These are phyloP conservation scores for Oegoconia quadripuncta DNA, from an alignment of 2,888 invertebrate genomes.

Conservation along the genomic window DNA sequence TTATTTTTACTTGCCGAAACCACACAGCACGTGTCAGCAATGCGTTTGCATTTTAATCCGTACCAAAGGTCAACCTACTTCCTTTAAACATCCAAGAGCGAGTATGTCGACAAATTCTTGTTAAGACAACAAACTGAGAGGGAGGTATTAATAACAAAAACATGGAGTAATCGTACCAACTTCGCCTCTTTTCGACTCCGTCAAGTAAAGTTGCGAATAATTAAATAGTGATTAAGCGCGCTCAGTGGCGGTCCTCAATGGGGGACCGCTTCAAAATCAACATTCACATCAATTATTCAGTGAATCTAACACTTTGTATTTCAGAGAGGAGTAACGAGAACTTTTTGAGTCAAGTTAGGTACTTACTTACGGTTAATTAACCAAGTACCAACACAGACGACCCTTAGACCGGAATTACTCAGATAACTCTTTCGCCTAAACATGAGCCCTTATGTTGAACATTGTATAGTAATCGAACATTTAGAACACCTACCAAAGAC, in stretches of 20 bases:
- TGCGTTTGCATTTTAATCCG: too few relatives aligned
- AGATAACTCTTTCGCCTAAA: too few relatives aligned
- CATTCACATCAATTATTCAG: constrained; percentile 5
- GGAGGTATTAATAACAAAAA: constrained; percentile 44
- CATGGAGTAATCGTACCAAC: constrained; percentile 47
- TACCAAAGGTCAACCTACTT: not conserved
- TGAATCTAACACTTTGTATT: not conserved
- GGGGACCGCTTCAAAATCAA: constrained; percentile 10
- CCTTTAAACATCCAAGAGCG: not conserved
- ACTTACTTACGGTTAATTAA: not conserved
- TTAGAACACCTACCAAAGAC: too few relatives aligned
- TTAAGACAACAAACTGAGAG: too few relatives aligned
- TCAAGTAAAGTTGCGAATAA: constrained; percentile 55
- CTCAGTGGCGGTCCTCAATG: constrained; percentile 26
- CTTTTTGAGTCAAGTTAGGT: not conserved
- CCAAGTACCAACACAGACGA: too few relatives aligned
- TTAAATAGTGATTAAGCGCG: constrained; percentile 68
- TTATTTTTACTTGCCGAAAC: too few relatives aligned
- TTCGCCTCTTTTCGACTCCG: constrained; percentile 41
- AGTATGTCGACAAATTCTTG: too few relatives aligned
- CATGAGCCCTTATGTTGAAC: too few relatives aligned
- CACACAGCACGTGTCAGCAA: too few relatives aligned
- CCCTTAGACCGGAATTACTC: too few relatives aligned
- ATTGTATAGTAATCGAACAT: too few relatives aligned
- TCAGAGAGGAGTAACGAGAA: constrained; percentile 1